Percentiles rank a stretch among this genome's conserved stretches.
Conservation (phyloP, 2,113 vertebrate species). For the Oryzias woworae region DNA sequence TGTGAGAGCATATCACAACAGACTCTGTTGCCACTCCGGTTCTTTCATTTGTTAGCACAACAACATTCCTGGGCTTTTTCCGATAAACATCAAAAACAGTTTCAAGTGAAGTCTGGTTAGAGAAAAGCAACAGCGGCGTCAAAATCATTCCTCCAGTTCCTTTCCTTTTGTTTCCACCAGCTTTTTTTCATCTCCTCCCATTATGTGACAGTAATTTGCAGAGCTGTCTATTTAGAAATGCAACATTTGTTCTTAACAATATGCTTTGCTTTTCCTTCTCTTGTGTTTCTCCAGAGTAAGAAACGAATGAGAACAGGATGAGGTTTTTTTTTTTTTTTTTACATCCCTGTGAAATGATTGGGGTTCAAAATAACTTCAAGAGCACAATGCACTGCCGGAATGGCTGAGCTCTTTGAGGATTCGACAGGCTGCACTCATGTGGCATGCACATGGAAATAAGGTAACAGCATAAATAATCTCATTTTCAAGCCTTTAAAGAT, state of each 20-base stretch:
- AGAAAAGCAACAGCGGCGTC: not conserved
- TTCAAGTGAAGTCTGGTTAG: too few relatives aligned
- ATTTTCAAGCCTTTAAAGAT: too few relatives aligned
- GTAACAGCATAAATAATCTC: constrained; percentile 9
- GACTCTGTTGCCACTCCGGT: not conserved
- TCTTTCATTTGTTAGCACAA: not conserved
- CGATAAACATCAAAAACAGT: too few relatives aligned
- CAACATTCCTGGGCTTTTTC: not conserved
- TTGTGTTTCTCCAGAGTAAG: constrained; percentile 24
- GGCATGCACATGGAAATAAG: constrained; percentile 24
- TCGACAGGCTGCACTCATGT: constrained; percentile 23
- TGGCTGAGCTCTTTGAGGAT: not conserved
- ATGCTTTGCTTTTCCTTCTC: not conserved
- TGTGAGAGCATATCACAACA: not conserved
- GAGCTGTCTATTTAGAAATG: constrained; percentile 15
- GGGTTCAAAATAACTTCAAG: constrained; percentile 32
- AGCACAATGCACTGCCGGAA: constrained; percentile 2
- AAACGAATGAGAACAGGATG: constrained; percentile 17
- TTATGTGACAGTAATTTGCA: constrained; percentile 50
- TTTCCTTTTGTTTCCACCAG: not conserved
- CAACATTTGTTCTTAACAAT: constrained; percentile 10
- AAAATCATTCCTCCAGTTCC: constrained; percentile 8
- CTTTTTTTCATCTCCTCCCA: constrained; percentile 2
- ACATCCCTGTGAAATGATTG: constrained; percentile 10
- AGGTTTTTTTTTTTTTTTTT: constrained; percentile 4